Evolutionary conservation across 1,140 invertebrate species (phyloP).

Genomic region (Bursaphelenchus mucronatus): DNA sequence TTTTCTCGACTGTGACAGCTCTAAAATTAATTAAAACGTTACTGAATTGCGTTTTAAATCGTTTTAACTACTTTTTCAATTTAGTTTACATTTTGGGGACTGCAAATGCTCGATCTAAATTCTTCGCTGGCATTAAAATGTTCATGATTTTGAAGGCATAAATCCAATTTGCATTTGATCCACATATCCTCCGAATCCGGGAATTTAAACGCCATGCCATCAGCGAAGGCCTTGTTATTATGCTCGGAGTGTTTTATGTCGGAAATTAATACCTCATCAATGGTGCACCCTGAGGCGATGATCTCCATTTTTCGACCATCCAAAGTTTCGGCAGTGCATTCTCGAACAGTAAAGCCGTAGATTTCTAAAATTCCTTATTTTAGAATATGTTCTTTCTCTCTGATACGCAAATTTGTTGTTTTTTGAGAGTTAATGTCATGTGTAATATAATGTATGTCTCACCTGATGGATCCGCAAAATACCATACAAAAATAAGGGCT

Average conservation of each 20-base stretch:
- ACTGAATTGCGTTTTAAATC: background rate
- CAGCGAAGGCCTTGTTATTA: constrained; percentile 24
- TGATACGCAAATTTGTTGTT: background rate
- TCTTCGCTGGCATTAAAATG: background rate
- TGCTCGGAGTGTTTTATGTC: constrained; percentile 27
- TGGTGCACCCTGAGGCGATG: constrained; percentile 26
- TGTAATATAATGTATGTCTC: constrained; percentile 16
- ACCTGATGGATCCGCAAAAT: constrained; percentile 22
- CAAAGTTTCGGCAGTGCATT: constrained; percentile 25
- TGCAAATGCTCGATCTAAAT: constrained; percentile 1
- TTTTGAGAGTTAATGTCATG: constrained; percentile 6
- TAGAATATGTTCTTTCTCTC: too few species aligned
- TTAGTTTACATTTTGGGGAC: background rate
- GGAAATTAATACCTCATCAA: constrained; percentile 20
- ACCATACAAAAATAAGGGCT: constrained; percentile 28
- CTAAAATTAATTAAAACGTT: constrained; percentile 7
- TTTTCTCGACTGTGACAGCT: constrained; percentile 12
- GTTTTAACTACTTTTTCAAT: background rate
- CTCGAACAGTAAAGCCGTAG: constrained; percentile 24
- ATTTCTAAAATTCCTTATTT: background rate
- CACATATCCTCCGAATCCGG: constrained; percentile 28
- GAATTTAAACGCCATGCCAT: constrained; percentile 31
- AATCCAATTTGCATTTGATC: constrained; percentile 22
- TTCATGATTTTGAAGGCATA: constrained; percentile 21
- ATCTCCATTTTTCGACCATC: constrained; percentile 31